These are phyloP conservation scores for Melanotaenia boesemani DNA, from an alignment of 2,797 vertebrate genomes.

Conservation along the genomic window DNA sequence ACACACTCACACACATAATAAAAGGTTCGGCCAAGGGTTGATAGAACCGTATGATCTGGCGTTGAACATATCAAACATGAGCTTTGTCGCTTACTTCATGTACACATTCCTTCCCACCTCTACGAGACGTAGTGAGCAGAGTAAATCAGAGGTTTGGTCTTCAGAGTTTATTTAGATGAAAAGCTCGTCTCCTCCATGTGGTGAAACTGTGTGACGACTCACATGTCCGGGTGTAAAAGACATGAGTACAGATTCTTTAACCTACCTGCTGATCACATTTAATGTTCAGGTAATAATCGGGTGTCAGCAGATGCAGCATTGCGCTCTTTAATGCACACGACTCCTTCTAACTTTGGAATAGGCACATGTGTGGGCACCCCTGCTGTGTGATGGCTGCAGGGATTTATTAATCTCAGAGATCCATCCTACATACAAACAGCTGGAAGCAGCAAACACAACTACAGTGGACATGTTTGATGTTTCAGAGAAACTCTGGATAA, in stretches of 20 bases:
- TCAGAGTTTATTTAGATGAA: too few species aligned
- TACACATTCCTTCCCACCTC: too few species aligned
- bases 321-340: constrained; percentile 1
- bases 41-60: too few species aligned
- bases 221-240: neutral
- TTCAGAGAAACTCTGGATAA: constrained; percentile 1
- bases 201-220: neutral
- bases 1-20: too few species aligned
- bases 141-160: too few species aligned
- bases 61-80: too few species aligned
- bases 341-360: neutral
- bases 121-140: too few species aligned
- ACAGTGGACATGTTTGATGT: constrained; percentile 20
- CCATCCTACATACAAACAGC: constrained; percentile 18
- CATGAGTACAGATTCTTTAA: neutral
- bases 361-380: neutral
- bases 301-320: neutral
- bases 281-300: neutral
- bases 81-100: too few species aligned
- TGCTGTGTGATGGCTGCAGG: constrained; percentile 17
- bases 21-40: too few species aligned
- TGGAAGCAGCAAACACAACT: constrained; percentile 11
- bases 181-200: too few species aligned
- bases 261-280: neutral
- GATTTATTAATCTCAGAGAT: constrained; percentile 12